These are phyloP conservation scores for Scyliorhinus canicula DNA, from an alignment of 2,797 vertebrate species.

Conservation along the genomic window DNA sequence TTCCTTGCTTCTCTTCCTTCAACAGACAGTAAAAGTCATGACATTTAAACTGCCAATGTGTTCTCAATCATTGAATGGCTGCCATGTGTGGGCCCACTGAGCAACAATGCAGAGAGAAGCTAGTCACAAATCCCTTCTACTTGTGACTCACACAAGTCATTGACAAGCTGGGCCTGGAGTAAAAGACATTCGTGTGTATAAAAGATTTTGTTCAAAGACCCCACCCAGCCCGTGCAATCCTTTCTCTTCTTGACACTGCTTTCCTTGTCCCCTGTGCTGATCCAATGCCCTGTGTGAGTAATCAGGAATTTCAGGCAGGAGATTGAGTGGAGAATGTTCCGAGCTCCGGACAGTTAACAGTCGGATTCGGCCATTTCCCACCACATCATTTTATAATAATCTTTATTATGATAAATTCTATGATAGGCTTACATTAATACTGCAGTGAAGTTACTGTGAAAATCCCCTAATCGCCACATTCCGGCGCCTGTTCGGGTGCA, in stretches of 20 bases:
- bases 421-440: no score
- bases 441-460: no score
- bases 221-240: not conserved
- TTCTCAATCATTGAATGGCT: not conserved
- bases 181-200: not conserved
- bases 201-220: not conserved
- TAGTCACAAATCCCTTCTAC: not conserved
- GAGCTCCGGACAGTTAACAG: not conserved
- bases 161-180: not conserved
- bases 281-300: not conserved
- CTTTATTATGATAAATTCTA: no score
- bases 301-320: not conserved
- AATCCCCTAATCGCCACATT: no score
- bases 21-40: not conserved
- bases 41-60: not conserved
- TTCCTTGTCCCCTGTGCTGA: not conserved
- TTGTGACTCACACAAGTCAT: not conserved
- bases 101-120: not conserved
- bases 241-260: not conserved
- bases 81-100: not conserved
- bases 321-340: not conserved
- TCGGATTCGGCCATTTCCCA: not conserved
- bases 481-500: no score
- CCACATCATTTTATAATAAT: no score
- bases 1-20: not conserved